Evolutionary conservation across 2,113 vertebrate species (phyloP).

Genomic region (Hypocryptadius cinnamomeus): DNA sequence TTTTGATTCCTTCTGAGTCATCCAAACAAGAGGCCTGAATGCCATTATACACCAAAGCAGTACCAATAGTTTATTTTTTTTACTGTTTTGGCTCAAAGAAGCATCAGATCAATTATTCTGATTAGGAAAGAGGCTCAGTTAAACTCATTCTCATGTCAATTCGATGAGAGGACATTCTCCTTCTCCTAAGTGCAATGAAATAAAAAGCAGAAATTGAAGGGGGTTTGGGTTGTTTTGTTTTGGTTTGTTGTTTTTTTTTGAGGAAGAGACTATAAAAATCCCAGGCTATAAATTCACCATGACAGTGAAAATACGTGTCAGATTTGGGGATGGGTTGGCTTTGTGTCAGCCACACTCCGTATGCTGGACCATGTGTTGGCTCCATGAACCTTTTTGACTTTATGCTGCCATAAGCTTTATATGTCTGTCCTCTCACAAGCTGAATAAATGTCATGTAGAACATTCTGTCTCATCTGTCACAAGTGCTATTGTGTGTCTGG

Average conservation of each 20-base stretch:
- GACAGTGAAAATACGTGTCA: neutral
- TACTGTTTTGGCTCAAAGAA: conserved; percentile 1
- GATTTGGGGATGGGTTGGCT: neutral
- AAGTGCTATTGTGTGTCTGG: neutral
- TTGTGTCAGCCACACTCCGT: neutral
- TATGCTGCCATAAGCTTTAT: neutral
- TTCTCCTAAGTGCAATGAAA: neutral
- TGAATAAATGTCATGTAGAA: neutral
- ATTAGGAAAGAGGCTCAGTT: neutral
- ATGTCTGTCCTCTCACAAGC: neutral
- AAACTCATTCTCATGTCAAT: neutral
- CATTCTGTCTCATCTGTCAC: conserved; percentile 15
- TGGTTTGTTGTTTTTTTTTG: neutral
- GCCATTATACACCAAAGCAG: neutral
- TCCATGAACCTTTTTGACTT: neutral
- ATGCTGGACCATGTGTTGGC: neutral
- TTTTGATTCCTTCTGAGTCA: conserved; percentile 6
- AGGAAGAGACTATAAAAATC: neutral
- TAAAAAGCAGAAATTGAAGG: neutral
- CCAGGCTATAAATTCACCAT: neutral
- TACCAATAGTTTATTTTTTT: neutral
- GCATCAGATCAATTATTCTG: neutral
- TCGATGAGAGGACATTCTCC: neutral
- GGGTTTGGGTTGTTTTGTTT: neutral
- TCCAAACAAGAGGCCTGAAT: neutral